Conservation (phyloP, 2,113 vertebrate species). For the Apteryx mantelli region DNA sequence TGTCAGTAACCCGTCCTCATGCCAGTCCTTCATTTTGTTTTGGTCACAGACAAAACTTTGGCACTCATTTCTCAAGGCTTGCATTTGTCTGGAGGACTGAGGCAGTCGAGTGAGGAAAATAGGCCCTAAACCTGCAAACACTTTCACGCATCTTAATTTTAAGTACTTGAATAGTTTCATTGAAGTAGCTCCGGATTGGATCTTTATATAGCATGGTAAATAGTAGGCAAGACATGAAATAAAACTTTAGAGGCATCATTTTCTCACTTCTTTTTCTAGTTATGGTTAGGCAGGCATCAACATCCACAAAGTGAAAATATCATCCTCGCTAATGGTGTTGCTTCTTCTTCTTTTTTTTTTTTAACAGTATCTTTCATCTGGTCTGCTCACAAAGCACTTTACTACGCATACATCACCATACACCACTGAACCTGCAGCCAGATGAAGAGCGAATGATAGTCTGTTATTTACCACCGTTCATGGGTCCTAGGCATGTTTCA, state of each 20-base stretch:
- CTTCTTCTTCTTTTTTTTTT: not conserved
- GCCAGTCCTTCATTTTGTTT: not conserved
- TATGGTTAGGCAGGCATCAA: fast-evolving
- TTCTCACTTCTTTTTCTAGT: constrained; percentile 31
- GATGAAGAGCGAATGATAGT: not conserved
- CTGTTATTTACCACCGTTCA: not conserved
- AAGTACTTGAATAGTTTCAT: not conserved
- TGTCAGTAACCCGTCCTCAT: not conserved
- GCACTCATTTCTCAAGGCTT: not conserved
- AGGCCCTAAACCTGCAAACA: not conserved
- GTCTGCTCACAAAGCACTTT: not conserved
- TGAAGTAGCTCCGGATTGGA: not conserved
- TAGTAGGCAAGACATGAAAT: not conserved
- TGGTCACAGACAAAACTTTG: not conserved
- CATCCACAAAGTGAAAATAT: not conserved
- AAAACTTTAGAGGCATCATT: not conserved
- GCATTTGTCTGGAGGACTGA: not conserved
- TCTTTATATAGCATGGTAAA: not conserved
- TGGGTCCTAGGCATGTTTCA: fast-evolving
- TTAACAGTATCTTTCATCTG: not conserved
- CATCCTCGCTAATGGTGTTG: not conserved
- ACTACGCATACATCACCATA: not conserved
- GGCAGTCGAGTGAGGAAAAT: not conserved
- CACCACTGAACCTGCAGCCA: not conserved
- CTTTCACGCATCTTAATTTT: not conserved